Base-by-base conservation (phyloP, 2,888 invertebrate genomes). In the Azorinus chamasolen region DNA sequence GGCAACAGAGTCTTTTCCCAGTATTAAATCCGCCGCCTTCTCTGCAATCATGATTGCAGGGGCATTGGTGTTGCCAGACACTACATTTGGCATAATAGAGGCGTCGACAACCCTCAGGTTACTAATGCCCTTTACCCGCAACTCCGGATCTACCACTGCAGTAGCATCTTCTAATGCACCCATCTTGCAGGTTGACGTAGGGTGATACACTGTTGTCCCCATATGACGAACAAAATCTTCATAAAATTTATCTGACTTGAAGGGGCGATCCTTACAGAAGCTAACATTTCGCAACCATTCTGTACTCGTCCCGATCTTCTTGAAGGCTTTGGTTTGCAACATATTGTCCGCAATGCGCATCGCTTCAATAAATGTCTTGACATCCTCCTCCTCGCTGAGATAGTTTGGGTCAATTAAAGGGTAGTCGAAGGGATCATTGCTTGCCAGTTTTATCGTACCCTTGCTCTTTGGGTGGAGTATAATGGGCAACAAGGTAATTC, bases 371-470 rank as follows among this genome's bases (percentile, higher is more conserved):
- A 78, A 58, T 22, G 54, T 51, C 39, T 65, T 46, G 0, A 77
- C 22, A 37, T 80, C 83, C 20, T 65, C 75, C 45, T 59, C 39
- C 8, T 95, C 91, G 39, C 94, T 93, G 71, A 98, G 96, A 92
- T 99, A 99, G 88, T 97, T 97, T 0, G 98, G 97, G 93, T 98
- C 95, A 92, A 99, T 97, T 39, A 96, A 91, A 0, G 97, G 98
- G 92, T 95, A 95, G 73, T 96, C 95, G 25, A 95, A 94, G 0
- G 97, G 96, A 93, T 97, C 97, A 0, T 94, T 93, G 80, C 96
- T 96, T 57, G 95, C 94, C 25, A 98, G 93, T 80, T 95, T 96
- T 0, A 98, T 95, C 84, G 95, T 95, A 0, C 98, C 98, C 5
- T 95, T 94, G 72, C 96, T 91, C 97, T 97, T 71, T 95, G 96